Evolutionary conservation across 2,888 invertebrate genomes (phyloP).

Genomic region (Eustalomyia histrio): DNA sequence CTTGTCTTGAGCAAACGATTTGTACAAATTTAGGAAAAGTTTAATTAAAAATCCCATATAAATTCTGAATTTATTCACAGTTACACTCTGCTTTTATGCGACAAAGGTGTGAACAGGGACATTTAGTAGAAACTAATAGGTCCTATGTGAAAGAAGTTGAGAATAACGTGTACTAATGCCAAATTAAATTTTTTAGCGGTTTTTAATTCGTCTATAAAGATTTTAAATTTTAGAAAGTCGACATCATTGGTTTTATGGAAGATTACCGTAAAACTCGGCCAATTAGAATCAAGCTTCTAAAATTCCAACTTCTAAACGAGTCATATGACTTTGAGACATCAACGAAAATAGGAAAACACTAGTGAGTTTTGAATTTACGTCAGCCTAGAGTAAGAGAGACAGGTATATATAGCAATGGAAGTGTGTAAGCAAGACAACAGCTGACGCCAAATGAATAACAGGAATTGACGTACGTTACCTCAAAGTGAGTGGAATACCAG

Average conservation of each 20-base stretch:
- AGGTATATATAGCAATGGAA: conserved; percentile 16
- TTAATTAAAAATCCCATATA: too few species aligned
- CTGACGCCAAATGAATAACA: conserved; percentile 5
- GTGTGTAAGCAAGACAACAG: conserved; percentile 45
- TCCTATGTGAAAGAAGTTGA: too few species aligned
- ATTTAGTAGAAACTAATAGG: too few species aligned
- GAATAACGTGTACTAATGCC: too few species aligned
- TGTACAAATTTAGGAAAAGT: too few species aligned
- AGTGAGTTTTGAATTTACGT: background rate
- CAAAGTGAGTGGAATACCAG: conserved; percentile 48
- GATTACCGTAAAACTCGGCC: conserved; percentile 76
- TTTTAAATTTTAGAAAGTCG: too few species aligned
- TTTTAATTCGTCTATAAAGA: too few species aligned
- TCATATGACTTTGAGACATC: conserved; percentile 86
- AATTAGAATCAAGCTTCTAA: conserved; percentile 82
- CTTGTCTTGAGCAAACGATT: too few species aligned
- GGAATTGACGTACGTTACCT: conserved; percentile 31
- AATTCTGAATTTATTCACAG: too few species aligned
- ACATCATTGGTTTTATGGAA: background rate
- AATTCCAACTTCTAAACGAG: conserved; percentile 82
- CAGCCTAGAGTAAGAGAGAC: conserved; percentile 23
- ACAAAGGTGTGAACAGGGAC: too few species aligned
- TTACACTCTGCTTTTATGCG: too few species aligned
- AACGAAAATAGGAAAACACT: conserved; percentile 28
- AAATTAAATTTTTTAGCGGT: too few species aligned